Conservation (phyloP, 2,888 invertebrate species). For the Caenorhabditis sp. region DNA sequence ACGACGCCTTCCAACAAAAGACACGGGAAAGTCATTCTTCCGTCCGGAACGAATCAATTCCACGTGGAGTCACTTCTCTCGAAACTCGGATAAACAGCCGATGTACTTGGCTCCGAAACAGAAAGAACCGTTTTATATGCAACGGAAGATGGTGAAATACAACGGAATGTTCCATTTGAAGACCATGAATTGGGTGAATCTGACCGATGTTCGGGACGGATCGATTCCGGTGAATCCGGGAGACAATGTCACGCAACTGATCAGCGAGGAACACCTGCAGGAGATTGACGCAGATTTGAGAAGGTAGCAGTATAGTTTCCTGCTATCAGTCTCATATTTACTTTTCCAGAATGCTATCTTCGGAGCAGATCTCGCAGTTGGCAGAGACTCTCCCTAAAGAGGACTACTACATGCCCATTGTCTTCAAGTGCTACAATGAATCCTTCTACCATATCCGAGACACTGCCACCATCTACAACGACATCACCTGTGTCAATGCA, state of each 20-base stretch:
- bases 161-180: conserved; percentile 57
- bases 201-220: conserved; percentile 23
- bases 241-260: conserved; percentile 52
- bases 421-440: conserved; percentile 61
- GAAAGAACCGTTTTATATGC: conserved; percentile 29
- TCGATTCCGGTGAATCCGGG: conserved; percentile 48
- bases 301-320: conserved; percentile 31
- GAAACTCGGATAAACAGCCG: conserved; percentile 41
- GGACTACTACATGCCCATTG: conserved; percentile 54
- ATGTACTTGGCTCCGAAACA: conserved; percentile 44
- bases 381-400: conserved; percentile 33
- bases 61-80: conserved; percentile 51
- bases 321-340: too few relatives aligned
- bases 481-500: conserved; percentile 53
- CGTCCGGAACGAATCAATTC: conserved; percentile 54
- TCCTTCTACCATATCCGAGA: conserved; percentile 48
- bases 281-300: conserved; percentile 54
- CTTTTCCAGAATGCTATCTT: conserved; percentile 16
- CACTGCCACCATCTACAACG: conserved; percentile 36
- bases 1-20: conserved; percentile 38
- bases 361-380: conserved; percentile 22
- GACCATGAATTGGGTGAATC: conserved; percentile 29
- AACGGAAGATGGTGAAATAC: conserved; percentile 21
- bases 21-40: conserved; percentile 45
- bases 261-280: conserved; percentile 38